Evolutionary conservation across 1,140 invertebrate species (phyloP).

Genomic region (Pachypsylla venusta): DNA sequence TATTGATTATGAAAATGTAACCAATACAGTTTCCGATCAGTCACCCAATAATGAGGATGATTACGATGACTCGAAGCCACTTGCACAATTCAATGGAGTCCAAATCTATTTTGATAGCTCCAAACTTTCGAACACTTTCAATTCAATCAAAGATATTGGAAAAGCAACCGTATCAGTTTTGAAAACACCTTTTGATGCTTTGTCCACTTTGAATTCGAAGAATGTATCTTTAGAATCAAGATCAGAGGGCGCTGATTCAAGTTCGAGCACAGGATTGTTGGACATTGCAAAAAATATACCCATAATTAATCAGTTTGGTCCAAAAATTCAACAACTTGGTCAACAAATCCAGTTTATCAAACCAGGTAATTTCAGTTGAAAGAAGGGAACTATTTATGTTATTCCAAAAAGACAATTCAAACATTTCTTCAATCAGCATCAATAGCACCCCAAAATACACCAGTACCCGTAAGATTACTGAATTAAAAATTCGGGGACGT

Average conservation of each 20-base stretch:
- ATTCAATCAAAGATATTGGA: neutral
- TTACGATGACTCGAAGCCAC: too few relatives aligned
- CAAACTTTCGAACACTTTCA: neutral
- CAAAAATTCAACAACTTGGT: neutral
- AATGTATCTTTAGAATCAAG: neutral
- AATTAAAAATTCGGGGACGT: too few relatives aligned
- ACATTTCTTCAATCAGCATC: too few relatives aligned
- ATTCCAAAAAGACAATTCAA: too few relatives aligned
- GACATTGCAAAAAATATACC: neutral
- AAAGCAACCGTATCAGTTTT: neutral
- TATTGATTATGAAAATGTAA: too few relatives aligned
- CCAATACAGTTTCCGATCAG: too few relatives aligned
- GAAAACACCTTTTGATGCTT: neutral
- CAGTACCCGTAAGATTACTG: too few relatives aligned
- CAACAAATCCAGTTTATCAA: constrained; percentile 4
- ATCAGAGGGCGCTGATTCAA: neutral
- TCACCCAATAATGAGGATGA: too few relatives aligned
- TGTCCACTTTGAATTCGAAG: neutral
- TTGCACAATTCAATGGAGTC: too few relatives aligned
- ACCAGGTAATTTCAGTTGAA: neutral
- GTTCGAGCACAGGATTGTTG: neutral
- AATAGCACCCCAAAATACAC: too few relatives aligned
- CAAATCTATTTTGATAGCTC: neutral
- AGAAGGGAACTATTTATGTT: too few relatives aligned
- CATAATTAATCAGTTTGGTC: constrained; percentile 1